Percentiles rank a stretch among this genome's conserved stretches.
phyloP scores from a whole-genome alignment of 2,888 invertebrate species.

The Camptogramma bilineatum region DNA sequence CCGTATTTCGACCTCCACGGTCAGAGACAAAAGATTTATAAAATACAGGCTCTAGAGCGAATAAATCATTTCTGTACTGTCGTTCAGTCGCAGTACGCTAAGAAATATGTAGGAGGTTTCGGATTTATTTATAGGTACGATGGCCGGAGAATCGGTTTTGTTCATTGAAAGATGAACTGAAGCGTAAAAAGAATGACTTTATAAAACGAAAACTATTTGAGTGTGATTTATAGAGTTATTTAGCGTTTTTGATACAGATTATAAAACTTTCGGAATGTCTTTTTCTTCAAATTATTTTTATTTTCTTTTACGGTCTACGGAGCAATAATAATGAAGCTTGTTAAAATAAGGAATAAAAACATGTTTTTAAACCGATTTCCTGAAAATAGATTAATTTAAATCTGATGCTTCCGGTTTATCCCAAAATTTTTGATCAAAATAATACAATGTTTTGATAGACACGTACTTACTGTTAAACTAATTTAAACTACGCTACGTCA shows the following conservation, averaged over 20 bases:
- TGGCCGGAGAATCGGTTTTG: conserved; percentile 51
- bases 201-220: conserved; percentile 19
- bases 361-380: too few relatives aligned
- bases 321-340: too few relatives aligned
- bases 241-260: conserved; percentile 11
- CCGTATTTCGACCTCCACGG: conserved; percentile 24
- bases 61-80: conserved; percentile 65
- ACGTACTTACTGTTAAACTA: too few relatives aligned
- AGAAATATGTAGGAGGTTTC: conserved; percentile 62
- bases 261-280: neutral
- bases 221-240: conserved; percentile 13
- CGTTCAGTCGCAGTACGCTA: conserved; percentile 65
- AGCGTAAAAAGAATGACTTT: conserved; percentile 20
- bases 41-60: conserved; percentile 53
- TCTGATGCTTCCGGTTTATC: too few relatives aligned
- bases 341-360: too few relatives aligned
- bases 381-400: too few relatives aligned
- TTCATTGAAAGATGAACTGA: conserved; percentile 39
- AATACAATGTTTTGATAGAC: too few relatives aligned
- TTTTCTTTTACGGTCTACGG: too few relatives aligned
- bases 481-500: too few relatives aligned
- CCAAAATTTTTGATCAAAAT: too few relatives aligned
- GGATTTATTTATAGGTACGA: conserved; percentile 64
- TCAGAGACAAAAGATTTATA: conserved; percentile 45
- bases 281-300: neutral